Evolutionary conservation across 2,888 invertebrate genomes (phyloP), one percentile per base, ranked within the genome.

Genomic region (Epinotia demarniana): DNA sequence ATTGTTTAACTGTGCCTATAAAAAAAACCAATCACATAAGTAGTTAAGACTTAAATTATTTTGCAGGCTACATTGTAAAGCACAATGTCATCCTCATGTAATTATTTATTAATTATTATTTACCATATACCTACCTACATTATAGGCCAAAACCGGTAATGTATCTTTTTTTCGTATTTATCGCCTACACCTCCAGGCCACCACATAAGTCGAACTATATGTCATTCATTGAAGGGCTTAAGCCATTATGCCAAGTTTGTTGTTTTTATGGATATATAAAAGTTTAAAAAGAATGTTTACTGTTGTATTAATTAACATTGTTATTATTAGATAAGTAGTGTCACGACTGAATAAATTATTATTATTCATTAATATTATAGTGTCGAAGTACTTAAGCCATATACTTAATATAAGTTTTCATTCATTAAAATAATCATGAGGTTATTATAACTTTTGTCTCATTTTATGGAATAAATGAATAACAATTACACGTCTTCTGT

Each of bases 281-380:
- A 61, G 63, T 58, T 74, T 57, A n/a, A 49, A 68, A 69, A 4
- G 11, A 63, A 67, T 43, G 74, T 74, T 74, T 71, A 71, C 58
- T 71, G 70, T 75, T 70, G 60, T 43, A 75, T 64, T 75, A 18
- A 75, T 66, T 75, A 63, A 62, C 67, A 75, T 66, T 75, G 75
- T 78, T 76, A 76, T 73, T 81, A 78, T 77, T 82, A 79, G 78
- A 75, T 81, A 77, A 78, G 79, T 80, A 78, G 77, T 78, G 78
- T 80, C 80, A 80, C 80, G 83, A 82, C 84, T 82, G 83, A 83
- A 76, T 78, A 78, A 78, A 77, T 78, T 78, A 57, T 68, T 58
- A 68, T 80, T 73, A 66, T 77, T 82, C 53, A 53, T 53, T 53
- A 53, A 53, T 79, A 76, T 76, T 82, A 78, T 81, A 80, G 80